phyloP scores from a whole-genome alignment of 1,140 invertebrate genomes.

The Caerostris darwini region DNA sequence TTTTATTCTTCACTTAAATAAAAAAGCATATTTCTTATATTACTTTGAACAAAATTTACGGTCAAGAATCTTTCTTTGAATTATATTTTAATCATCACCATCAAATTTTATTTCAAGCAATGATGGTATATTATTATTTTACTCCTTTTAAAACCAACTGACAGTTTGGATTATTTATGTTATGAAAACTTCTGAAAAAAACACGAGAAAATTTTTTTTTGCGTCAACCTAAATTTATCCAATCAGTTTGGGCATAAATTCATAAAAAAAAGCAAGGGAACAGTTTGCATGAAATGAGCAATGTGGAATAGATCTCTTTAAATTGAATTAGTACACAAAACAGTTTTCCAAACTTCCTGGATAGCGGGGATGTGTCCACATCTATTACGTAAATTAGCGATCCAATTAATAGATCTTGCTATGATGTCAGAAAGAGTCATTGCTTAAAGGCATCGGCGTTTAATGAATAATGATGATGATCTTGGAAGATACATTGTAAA shows the following conservation, averaged over 20 bases:
- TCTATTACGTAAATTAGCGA: not conserved
- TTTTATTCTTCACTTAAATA: too few species aligned
- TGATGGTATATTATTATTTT: too few species aligned
- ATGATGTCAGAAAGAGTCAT: not conserved
- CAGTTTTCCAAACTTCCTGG: not conserved
- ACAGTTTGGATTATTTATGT: too few species aligned
- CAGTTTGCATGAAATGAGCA: not conserved
- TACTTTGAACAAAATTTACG: too few species aligned
- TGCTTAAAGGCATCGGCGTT: not conserved
- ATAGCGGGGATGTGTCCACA: not conserved
- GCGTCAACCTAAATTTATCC: not conserved
- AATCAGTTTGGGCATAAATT: not conserved
- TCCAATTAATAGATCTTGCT: not conserved
- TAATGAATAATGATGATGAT: not conserved
- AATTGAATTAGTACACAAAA: conserved; percentile 8
- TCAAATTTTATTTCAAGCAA: too few species aligned
- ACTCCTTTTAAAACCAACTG: too few species aligned
- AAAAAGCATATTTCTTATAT: too few species aligned
- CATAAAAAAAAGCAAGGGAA: not conserved
- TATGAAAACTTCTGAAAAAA: not conserved
- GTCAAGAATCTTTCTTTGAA: too few species aligned
- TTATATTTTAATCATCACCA: too few species aligned
- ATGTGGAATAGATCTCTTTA: not conserved
- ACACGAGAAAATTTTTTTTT: not conserved
- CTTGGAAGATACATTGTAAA: not conserved